phyloP scores from a whole-genome alignment of 2,113 vertebrate genomes.

The Nycticebus coucang region DNA sequence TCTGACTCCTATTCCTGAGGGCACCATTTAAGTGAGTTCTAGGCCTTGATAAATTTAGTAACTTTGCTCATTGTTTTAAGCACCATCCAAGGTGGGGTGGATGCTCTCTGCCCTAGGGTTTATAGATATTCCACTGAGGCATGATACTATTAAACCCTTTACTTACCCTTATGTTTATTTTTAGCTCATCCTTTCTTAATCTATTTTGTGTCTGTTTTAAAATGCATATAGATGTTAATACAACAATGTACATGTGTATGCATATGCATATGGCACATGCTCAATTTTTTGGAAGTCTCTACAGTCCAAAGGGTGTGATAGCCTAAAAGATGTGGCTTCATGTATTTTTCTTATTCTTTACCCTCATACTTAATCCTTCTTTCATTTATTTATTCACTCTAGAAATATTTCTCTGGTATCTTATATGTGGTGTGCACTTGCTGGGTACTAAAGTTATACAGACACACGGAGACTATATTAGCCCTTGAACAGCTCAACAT shows the following conservation, averaged over 20 bases:
- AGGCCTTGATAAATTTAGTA: background rate
- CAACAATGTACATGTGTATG: background rate
- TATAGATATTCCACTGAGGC: background rate
- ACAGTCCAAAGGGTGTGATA: background rate
- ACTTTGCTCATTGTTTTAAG: background rate
- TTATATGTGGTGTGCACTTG: background rate
- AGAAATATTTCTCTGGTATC: background rate
- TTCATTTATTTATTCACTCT: background rate
- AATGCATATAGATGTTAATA: background rate
- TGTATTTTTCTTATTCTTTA: background rate
- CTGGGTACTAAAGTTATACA: background rate
- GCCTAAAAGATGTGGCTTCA: background rate
- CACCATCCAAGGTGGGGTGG: no score
- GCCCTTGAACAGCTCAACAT: background rate
- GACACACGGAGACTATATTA: background rate
- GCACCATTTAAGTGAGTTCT: background rate
- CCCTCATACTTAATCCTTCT: background rate
- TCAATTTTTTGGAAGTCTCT: background rate
- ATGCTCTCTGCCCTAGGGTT: no score
- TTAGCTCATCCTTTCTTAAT: background rate
- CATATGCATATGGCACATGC: background rate
- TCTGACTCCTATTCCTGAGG: background rate
- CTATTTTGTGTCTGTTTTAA: background rate
- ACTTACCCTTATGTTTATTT: background rate
- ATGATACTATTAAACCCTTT: background rate